Conservation (phyloP, 2,888 invertebrate species). For the Ophion costatus region DNA sequence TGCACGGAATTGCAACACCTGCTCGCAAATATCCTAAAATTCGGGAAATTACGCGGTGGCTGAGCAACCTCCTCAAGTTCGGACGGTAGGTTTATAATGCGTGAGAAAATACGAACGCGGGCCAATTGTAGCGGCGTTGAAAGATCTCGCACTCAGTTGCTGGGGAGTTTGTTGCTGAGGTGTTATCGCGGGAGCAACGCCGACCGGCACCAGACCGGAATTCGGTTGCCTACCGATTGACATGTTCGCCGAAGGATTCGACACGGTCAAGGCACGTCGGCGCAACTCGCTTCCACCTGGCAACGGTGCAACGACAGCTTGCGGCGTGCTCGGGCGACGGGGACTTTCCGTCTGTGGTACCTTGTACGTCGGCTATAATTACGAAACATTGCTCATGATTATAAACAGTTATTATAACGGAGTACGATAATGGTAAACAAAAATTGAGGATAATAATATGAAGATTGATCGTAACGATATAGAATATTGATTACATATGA, state of each 20-base stretch:
- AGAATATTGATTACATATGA: background rate
- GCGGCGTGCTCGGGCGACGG: constrained; percentile 71
- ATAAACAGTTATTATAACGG: background rate
- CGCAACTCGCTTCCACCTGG: constrained; percentile 74
- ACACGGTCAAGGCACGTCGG: constrained; percentile 74
- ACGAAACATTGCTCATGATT: background rate
- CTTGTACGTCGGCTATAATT: constrained; percentile 71
- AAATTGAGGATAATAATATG: background rate
- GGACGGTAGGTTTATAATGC: background rate
- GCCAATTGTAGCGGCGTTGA: constrained; percentile 71
- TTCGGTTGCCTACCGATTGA: constrained; percentile 68
- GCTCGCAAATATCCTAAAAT: too few relatives aligned
- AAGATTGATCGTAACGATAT: background rate
- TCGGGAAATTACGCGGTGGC: too few relatives aligned
- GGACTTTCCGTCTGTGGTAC: constrained; percentile 69
- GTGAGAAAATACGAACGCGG: constrained; percentile 73
- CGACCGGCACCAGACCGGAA: constrained; percentile 69
- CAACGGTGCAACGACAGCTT: constrained; percentile 66
- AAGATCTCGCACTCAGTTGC: constrained; percentile 71
- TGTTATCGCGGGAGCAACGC: constrained; percentile 68
- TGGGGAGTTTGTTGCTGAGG: constrained; percentile 70
- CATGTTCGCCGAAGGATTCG: constrained; percentile 70
- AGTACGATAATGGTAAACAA: background rate
- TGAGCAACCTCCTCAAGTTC: too few relatives aligned
- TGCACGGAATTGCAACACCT: too few relatives aligned